Evolutionary conservation across 2,113 vertebrate genomes (phyloP).

Genomic region (Dasyprocta punctata): DNA sequence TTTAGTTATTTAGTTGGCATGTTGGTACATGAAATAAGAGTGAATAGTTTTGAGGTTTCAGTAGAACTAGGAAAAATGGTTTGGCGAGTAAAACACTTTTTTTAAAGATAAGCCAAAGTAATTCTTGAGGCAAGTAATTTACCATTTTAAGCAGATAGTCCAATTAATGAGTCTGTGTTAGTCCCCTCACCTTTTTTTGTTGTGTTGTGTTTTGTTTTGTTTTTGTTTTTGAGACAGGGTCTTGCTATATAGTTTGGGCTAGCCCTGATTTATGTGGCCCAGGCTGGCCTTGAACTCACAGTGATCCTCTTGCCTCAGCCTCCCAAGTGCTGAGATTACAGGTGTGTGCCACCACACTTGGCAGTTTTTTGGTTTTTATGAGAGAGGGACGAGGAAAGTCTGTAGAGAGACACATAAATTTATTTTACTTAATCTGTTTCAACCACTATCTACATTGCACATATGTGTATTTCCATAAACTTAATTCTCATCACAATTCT

Average conservation of each 20-base stretch:
- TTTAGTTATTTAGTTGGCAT: constrained; percentile 19
- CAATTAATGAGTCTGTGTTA: constrained; percentile 3
- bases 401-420: not conserved
- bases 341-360: not conserved
- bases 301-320: not conserved
- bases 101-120: constrained; percentile 16
- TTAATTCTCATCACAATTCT: not conserved
- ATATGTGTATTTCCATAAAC: not conserved
- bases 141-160: not conserved
- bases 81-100: constrained; percentile 12
- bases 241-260: not conserved
- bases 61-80: not conserved
- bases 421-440: not conserved
- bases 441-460: not conserved
- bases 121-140: not conserved
- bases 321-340: not conserved
- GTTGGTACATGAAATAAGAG: not conserved
- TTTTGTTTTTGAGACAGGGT: not conserved
- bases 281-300: not conserved
- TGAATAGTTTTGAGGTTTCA: constrained; percentile 40
- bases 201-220: too few species aligned
- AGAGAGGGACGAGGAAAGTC: not conserved
- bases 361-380: constrained; percentile 15
- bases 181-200: too few species aligned
- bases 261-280: not conserved